phyloP scores from a whole-genome alignment of 1,140 invertebrate species.

The Coelopa frigida region DNA sequence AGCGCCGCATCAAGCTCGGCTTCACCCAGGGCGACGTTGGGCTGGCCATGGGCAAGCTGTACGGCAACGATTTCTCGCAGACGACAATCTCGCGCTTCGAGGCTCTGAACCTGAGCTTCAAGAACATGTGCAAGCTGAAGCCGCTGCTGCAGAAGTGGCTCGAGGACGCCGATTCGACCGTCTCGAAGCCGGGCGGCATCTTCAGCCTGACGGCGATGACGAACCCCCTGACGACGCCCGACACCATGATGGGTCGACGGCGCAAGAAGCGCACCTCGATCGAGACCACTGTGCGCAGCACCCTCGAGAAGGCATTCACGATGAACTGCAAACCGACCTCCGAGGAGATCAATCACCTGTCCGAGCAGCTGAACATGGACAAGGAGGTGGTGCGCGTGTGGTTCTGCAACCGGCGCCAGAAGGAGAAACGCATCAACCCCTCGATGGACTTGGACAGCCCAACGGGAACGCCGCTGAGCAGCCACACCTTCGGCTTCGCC shows the following conservation, averaged over 20 bases:
- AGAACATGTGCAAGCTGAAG: slow-evolving; percentile 99
- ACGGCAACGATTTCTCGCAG: slow-evolving; percentile 98
- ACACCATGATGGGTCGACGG: slow-evolving; percentile 81
- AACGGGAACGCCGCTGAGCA: slow-evolving; percentile 39
- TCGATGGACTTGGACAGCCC: slow-evolving; percentile 63
- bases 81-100: slow-evolving; percentile 98
- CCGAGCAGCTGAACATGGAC: slow-evolving; percentile 90
- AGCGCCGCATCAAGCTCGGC: slow-evolving; percentile 88
- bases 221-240: slow-evolving; percentile 67
- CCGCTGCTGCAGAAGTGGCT: slow-evolving; percentile 96
- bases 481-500: slow-evolving; percentile 36
- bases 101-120: slow-evolving; percentile 95
- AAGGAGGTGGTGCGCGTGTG: slow-evolving; percentile 95
- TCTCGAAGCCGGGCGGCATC: slow-evolving; percentile 70
- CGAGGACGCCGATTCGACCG: slow-evolving; percentile 86
- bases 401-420: slow-evolving; percentile 94
- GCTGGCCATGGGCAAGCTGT: slow-evolving; percentile 95
- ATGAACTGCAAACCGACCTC: slow-evolving; percentile 96
- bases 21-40: slow-evolving; percentile 99
- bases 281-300: slow-evolving; percentile 86
- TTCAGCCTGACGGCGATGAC: slow-evolving; percentile 69
- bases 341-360: slow-evolving; percentile 88
- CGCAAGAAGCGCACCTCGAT: slow-evolving; percentile 97
- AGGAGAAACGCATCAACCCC: slow-evolving; percentile 80
- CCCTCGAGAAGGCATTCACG: slow-evolving; percentile 89